A percentile compares a stretch with the other conserved stretches of the same genome.
phyloP scores from a whole-genome alignment of 1,140 invertebrate genomes.

The Trichonephila clavipes region DNA sequence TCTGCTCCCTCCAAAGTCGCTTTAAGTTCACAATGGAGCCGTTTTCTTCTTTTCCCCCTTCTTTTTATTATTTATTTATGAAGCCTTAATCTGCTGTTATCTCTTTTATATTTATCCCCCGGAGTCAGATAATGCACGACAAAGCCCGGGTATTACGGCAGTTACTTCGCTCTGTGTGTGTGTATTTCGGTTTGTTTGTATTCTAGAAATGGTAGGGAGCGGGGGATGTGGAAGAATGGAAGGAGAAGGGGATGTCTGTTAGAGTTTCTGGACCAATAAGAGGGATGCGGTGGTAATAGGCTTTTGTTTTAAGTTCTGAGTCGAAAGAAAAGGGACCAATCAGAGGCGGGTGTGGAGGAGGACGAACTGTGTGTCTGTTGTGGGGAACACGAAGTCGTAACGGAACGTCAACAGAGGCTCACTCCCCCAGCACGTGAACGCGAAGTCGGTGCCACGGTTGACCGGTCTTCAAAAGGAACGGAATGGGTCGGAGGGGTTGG shows the following conservation, averaged over 20 bases:
- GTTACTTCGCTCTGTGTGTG: conserved; percentile 30
- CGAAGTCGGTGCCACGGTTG: not conserved
- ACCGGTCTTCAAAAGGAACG: not conserved
- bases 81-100: conserved; percentile 72
- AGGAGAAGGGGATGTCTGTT: not conserved
- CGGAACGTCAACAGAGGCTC: not conserved
- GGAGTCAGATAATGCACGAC: conserved; percentile 32
- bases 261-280: conserved; percentile 55
- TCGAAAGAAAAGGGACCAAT: conserved; percentile 56
- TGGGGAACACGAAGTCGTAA: not conserved
- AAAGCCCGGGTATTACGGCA: conserved; percentile 51
- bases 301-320: conserved; percentile 75
- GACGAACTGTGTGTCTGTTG: not conserved
- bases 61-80: conserved; percentile 37
- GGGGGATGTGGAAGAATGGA: not conserved
- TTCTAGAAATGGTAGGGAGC: not conserved
- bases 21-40: conserved; percentile 44
- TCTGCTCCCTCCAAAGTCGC: conserved; percentile 55
- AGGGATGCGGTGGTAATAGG: conserved; percentile 56
- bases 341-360: not conserved
- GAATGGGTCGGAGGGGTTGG: not conserved
- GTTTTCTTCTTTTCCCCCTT: conserved; percentile 13
- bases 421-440: conserved; percentile 8
- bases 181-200: conserved; percentile 11
- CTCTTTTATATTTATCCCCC: conserved; percentile 67